Base-by-base conservation (phyloP, 2,113 vertebrate genomes). In the Labeo catla region DNA sequence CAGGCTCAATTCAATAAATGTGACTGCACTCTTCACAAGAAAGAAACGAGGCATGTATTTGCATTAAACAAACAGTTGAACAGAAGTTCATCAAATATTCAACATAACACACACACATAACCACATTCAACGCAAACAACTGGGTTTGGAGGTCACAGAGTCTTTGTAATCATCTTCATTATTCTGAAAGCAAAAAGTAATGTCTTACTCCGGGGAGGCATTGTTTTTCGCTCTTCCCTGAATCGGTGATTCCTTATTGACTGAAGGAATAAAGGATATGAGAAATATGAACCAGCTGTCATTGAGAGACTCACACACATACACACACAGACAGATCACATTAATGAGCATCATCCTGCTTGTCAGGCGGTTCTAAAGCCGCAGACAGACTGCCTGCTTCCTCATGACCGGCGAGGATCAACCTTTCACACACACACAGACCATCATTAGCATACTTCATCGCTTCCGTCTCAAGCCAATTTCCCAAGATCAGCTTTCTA, bases 371-470 rank as follows among this genome's bases (percentile, higher is more conserved):
- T 47, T 70, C 43, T 34, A 50, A 83, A 66, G n/a, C 81, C 68
- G 61, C 23, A 83, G 61, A 82, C 63, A 81, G 61, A 49, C 57
- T 49, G 77, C 57, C 34, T 61, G 36, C 36, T 61, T 63, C 13
- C 43, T 76, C 79, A 81, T 63, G 65, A 83, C 65, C 47, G 9
- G 6, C 2, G 28, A 83, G 65, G 47, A 83, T 70, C 47, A 83
- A 70, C 43, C 65, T 70, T 68, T 83, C 49, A 52, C 81, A 61
- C 74, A 68, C 36, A 65, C n/a, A 81, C 45, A 73, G 10, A 68
- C 81, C 63, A 73, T 73, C 66, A 83, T 83, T 83, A 83, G 50
- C 81, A 83, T 73, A 83, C 50, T 59, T 72, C 68, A 43, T 34
- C 4, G 9, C 36, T 12, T 68, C 47, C 47, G 11, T 78, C 74